These are phyloP conservation scores for Aythya baeri DNA, from an alignment of 2,113 vertebrate genomes.

Conservation along the genomic window DNA sequence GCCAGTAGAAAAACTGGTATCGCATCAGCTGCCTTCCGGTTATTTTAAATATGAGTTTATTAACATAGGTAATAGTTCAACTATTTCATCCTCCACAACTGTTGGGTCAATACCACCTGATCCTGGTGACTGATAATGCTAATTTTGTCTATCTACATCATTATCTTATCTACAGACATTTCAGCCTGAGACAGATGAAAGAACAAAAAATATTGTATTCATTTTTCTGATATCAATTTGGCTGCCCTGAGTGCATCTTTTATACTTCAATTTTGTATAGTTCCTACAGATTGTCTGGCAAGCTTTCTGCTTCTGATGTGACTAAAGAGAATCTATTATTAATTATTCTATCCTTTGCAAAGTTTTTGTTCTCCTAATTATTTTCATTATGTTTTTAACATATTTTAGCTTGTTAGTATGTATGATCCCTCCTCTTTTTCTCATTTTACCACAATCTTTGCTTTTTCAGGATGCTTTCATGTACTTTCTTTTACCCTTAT, in stretches of 20 bases:
- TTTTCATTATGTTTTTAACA: not conserved
- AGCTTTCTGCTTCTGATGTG: not conserved
- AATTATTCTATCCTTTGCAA: not conserved
- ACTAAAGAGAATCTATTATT: not conserved
- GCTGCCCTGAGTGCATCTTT: not conserved
- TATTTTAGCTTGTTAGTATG: not conserved
- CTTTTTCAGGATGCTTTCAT: not conserved
- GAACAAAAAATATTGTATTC: not conserved
- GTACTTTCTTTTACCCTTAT: not conserved
- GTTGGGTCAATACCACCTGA: not conserved
- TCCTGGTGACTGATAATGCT: accelerated
- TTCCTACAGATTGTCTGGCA: not conserved
- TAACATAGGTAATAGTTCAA: not conserved
- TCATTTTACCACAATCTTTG: not conserved
- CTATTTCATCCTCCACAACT: not conserved
- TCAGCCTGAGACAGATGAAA: not conserved
- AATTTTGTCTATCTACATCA: not conserved
- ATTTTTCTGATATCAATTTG: not conserved
- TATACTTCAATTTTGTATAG: not conserved
- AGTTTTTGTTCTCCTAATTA: not conserved
- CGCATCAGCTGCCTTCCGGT: not conserved
- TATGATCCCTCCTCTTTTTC: not conserved
- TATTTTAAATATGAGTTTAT: not conserved
- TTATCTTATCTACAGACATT: not conserved
- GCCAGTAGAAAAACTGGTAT: not conserved